phyloP scores from a whole-genome alignment of 2,888 invertebrate species.

The Phorcus lineatus region DNA sequence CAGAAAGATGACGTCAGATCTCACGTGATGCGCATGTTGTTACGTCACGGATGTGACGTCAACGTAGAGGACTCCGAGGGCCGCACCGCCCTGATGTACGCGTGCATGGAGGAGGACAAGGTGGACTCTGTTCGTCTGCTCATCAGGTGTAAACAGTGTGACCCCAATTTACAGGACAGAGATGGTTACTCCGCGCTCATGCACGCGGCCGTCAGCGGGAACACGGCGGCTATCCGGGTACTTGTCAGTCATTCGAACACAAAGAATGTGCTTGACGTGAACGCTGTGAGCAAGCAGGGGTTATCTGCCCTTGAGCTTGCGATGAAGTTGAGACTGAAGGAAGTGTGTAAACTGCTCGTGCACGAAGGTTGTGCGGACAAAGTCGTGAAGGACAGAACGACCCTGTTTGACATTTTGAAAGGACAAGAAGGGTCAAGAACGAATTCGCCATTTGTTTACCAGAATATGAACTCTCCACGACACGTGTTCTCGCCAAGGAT shows the following conservation, averaged over 20 bases:
- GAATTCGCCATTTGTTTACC: not conserved
- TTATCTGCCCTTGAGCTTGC: conserved; percentile 56
- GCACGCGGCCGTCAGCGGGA: conserved; percentile 57
- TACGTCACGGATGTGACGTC: conserved; percentile 59
- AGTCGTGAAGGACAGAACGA: conserved; percentile 31
- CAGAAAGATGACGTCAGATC: conserved; percentile 57
- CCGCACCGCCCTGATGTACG: conserved; percentile 60
- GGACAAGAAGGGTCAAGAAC: not conserved
- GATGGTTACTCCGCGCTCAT: conserved; percentile 58
- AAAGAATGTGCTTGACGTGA: conserved; percentile 47
- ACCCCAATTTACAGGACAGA: conserved; percentile 55
- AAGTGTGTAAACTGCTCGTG: conserved; percentile 58
- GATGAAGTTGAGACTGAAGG: conserved; percentile 56
- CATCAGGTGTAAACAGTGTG: conserved; percentile 50
- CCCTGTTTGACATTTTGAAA: conserved; percentile 25
- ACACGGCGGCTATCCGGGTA: conserved; percentile 51
- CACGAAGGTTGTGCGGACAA: conserved; percentile 54
- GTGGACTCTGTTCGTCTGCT: conserved; percentile 56
- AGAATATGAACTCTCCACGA: conserved; percentile 1
- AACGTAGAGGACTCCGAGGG: conserved; percentile 57
- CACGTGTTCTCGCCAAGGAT: not conserved
- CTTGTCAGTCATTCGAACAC: conserved; percentile 50
- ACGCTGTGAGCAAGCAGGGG: conserved; percentile 48
- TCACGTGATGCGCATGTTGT: conserved; percentile 57
- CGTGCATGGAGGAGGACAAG: conserved; percentile 57